Conservation (phyloP, 2,888 invertebrate genomes). For the Barypeithes pellucidus region DNA sequence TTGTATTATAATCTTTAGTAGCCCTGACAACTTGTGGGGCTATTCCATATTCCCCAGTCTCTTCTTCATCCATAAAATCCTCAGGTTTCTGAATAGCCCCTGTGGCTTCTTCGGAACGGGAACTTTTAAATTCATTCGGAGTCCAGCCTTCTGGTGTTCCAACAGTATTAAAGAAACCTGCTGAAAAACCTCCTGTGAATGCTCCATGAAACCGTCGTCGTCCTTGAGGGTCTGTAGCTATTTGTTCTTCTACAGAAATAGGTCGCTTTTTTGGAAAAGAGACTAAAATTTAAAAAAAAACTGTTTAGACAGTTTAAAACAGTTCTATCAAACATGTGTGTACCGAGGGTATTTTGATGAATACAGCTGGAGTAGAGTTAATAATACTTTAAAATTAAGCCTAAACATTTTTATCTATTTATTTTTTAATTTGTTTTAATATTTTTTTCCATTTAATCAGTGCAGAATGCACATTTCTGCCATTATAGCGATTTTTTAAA, state of each 20-base stretch:
- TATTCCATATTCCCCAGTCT: conserved; percentile 94
- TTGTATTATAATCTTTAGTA: conserved; percentile 81
- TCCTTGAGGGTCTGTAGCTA: conserved; percentile 91
- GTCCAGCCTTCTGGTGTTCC: conserved; percentile 97
- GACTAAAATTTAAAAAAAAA: conserved; percentile 72
- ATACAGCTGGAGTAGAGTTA: too few species aligned
- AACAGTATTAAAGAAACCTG: conserved; percentile 97
- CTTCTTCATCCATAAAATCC: conserved; percentile 99
- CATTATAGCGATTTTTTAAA: too few species aligned
- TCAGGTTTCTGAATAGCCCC: conserved; percentile 80
- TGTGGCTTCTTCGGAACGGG: conserved; percentile 80
- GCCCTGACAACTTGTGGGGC: conserved; percentile 91
- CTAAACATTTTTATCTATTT: too few species aligned
- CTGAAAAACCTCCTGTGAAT: conserved; percentile 97
- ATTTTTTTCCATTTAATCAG: too few species aligned
- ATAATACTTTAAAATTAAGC: too few species aligned
- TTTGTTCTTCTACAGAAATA: conserved; percentile 87
- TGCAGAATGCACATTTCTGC: too few species aligned
- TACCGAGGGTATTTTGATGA: too few species aligned
- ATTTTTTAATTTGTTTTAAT: too few species aligned
- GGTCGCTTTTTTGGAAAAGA: conserved; percentile 87
- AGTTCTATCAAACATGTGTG: too few species aligned
- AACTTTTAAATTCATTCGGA: conserved; percentile 93
- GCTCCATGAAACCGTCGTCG: conserved; percentile 97
- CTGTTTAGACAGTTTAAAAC: too few species aligned